phyloP scores from a whole-genome alignment of 2,888 invertebrate genomes.

The Danaus chrysippus region DNA sequence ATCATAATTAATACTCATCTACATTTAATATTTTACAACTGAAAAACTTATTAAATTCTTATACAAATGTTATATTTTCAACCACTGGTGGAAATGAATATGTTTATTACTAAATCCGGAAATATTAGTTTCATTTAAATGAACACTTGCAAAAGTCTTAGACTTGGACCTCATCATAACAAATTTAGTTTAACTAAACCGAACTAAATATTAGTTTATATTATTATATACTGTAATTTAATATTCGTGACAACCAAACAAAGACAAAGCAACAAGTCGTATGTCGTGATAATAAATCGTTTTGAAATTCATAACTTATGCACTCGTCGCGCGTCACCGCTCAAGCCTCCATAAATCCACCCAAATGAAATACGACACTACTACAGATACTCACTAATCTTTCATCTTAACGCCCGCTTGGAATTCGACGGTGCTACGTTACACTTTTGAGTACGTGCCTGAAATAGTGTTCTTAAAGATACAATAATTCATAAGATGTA shows the following conservation, averaged over 20 bases:
- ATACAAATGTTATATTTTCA: too few relatives aligned
- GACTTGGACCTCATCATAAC: too few relatives aligned
- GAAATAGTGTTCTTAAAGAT: not conserved
- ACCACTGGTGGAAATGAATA: too few relatives aligned
- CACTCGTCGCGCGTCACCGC: constrained; percentile 19
- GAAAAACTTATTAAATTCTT: too few relatives aligned
- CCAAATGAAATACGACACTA: constrained; percentile 52
- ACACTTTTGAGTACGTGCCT: constrained; percentile 10
- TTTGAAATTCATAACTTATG: constrained; percentile 22
- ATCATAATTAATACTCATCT: not conserved
- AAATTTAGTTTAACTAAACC: too few relatives aligned
- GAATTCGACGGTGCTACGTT: constrained; percentile 41
- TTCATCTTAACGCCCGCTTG: constrained; percentile 58
- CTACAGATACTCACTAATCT: constrained; percentile 44
- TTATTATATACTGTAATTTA: too few relatives aligned
- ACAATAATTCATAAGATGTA: not conserved
- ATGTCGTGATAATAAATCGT: constrained; percentile 14
- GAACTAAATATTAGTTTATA: too few relatives aligned
- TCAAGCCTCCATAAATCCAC: constrained; percentile 44
- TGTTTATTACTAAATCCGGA: too few relatives aligned
- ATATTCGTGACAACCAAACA: not conserved
- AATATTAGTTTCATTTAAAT: too few relatives aligned
- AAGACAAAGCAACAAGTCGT: constrained; percentile 2
- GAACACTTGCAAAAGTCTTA: too few relatives aligned
- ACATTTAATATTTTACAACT: too few relatives aligned